Evolutionary conservation across 1,140 invertebrate species (phyloP), one percentile per base, ranked within the genome.

Genomic region (Cheumatopsyche charites): DNA sequence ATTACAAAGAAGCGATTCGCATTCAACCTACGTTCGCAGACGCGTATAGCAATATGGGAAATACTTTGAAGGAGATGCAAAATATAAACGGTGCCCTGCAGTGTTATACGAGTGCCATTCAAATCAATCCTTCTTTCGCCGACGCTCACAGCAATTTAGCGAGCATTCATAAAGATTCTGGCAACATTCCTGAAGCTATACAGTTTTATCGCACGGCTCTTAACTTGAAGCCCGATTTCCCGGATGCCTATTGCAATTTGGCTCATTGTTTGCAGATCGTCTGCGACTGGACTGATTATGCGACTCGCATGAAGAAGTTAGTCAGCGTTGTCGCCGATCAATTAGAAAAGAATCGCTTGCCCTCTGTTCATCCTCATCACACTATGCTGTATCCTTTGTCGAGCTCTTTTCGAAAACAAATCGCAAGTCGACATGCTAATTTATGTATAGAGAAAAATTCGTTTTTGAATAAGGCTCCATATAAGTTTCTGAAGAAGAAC

Each of bases 241-340:
- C 97, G 0, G 98, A 99, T 85, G 98, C 98, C 0, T 99, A 97
- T 82, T 99, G 98, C 84, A 99, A 99, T 85, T 86, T 99, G 76
- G 96, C 96, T 0, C 98, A 99, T 83, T 99, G 98, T 82, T 85
- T 98, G 63, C 98, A 99, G 87, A 99, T 99, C 77, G 96, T 99
- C 0, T 99, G 98, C 82, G 98, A 99, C 82, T 99, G 98, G 98
- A 95, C 92, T 0, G 97, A 99, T 80, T 99, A 99, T 80, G 95
- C 97, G 72, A 84, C 90, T 0, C 87, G 97, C 58, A 98, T 99
- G 96, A 97, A 97, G 80, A 97, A 97, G 79, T 82, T 99, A 45
- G 96, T 99, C 1, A 90, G 89, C 73, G 99, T 99, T 77, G 97
- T 99, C 1, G 95, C 95, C 13, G 97, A 99, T 79, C 98, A 99